These are phyloP conservation scores for Chaenogobius annularis DNA, from an alignment of 2,113 vertebrate species.

Conservation along the genomic window DNA sequence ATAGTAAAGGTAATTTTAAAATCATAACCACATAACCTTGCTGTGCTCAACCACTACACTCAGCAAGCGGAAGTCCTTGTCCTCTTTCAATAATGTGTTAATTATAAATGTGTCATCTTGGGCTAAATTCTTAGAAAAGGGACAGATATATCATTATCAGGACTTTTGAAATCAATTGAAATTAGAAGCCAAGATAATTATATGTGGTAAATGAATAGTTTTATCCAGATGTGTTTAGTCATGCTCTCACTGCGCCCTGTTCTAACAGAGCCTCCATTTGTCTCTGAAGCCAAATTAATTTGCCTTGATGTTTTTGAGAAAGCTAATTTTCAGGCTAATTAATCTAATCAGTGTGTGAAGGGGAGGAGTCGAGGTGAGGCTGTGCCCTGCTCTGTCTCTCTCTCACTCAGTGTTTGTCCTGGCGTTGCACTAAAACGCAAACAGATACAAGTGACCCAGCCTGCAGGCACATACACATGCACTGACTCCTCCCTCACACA, in stretches of 20 bases:
- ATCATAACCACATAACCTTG: background rate
- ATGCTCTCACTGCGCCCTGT: conserved; percentile 18
- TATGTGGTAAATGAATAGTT: conserved; percentile 50
- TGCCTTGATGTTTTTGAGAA: conserved; percentile 66
- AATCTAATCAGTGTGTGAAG: conserved; percentile 60
- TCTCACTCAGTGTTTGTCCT: conserved; percentile 19
- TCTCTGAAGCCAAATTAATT: conserved; percentile 66
- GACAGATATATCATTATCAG: conserved; percentile 37
- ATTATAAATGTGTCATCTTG: background rate
- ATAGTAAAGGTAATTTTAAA: background rate
- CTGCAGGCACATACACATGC: conserved; percentile 17
- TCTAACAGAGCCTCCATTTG: conserved; percentile 50
- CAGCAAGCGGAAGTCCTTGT: background rate
- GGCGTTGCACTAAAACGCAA: conserved; percentile 10
- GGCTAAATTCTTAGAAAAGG: background rate
- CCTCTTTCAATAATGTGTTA: background rate
- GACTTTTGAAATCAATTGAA: conserved; percentile 48
- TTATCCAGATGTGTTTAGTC: conserved; percentile 22
- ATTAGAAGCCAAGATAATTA: conserved; percentile 49
- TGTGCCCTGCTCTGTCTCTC: conserved; percentile 14
- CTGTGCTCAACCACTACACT: background rate
- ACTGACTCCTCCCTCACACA: conserved; percentile 41
- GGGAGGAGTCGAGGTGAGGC: conserved; percentile 14
- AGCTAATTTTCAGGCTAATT: conserved; percentile 70
- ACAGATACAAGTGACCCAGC: conserved; percentile 7